Evolutionary conservation across 2,797 vertebrate genomes (phyloP).

Genomic region (Sphenopsis melanotis): DNA sequence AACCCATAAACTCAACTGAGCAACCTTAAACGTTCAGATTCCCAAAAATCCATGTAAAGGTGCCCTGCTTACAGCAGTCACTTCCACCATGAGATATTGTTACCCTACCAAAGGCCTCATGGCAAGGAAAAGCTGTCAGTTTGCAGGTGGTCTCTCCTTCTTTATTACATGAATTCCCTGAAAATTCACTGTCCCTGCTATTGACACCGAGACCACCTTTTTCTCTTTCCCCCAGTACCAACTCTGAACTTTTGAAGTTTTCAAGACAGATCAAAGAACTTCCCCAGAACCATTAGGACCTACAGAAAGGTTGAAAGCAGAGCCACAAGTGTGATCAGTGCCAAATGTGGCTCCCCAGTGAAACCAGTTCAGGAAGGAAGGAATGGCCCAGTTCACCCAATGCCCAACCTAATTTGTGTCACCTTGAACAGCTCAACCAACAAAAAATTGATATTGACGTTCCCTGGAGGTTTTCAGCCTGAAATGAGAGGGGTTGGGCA

Average conservation of each 20-base stretch:
- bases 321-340: not conserved
- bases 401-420: not conserved
- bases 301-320: not conserved
- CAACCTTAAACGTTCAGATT: not conserved
- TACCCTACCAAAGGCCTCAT: not conserved
- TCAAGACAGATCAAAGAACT: not conserved
- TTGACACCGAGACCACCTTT: accelerated
- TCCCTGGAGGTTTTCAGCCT: not conserved
- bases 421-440: not conserved
- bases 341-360: not conserved
- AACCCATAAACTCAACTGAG: accelerated
- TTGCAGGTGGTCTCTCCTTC: not conserved
- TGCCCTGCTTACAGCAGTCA: not conserved
- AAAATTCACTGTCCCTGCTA: not conserved
- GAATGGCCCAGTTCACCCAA: not conserved
- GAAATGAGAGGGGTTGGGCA: not conserved
- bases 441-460: not conserved
- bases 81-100: accelerated
- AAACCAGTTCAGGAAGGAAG: not conserved
- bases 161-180: not conserved
- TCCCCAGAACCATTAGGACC: not conserved
- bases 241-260: not conserved
- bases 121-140: not conserved
- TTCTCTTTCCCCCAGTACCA: not conserved
- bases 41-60: not conserved